Percentiles rank a stretch among this genome's conserved stretches.
phyloP scores from a whole-genome alignment of 2,113 vertebrate species.

The Mormoops blainvillei region DNA sequence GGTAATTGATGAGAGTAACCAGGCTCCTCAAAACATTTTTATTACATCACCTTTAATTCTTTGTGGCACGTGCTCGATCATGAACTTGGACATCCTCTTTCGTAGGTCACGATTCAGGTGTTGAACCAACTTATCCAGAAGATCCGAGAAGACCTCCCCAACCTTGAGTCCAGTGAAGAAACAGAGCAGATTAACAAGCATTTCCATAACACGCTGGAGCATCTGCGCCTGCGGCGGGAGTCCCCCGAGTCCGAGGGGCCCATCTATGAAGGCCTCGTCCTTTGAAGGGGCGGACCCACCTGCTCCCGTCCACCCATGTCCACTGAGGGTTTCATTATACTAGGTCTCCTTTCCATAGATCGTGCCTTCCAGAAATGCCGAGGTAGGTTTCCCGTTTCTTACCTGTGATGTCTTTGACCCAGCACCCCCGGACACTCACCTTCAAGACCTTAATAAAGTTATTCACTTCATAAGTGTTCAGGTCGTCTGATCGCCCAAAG shows the following conservation, averaged over 20 bases:
- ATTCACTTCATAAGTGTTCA: constrained; percentile 68
- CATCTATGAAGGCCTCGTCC: constrained; percentile 92
- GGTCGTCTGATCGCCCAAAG: constrained; percentile 65
- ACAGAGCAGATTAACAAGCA: constrained; percentile 99
- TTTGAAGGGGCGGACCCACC: constrained; percentile 69
- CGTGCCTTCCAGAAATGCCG: constrained; percentile 85
- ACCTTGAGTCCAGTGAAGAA: constrained; percentile 96
- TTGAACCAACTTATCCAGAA: constrained; percentile 99
- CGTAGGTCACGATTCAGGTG: constrained; percentile 96
- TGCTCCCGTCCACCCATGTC: constrained; percentile 65
- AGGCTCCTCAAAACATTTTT: background rate
- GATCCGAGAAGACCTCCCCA: constrained; percentile 97
- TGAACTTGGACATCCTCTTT: constrained; percentile 23
- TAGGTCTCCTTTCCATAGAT: constrained; percentile 78
- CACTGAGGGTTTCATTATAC: constrained; percentile 60
- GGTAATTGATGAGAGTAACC: background rate
- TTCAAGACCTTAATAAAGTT: constrained; percentile 76
- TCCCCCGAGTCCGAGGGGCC: constrained; percentile 94
- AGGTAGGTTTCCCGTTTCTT: constrained; percentile 75
- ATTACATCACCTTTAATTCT: background rate
- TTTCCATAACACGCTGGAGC: constrained; percentile 98
- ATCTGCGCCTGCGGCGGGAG: constrained; percentile 94
- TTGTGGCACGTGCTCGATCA: background rate
- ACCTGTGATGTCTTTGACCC: constrained; percentile 72
- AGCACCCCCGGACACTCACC: constrained; percentile 78